These are phyloP conservation scores for Stichodactyla mertensii DNA, from an alignment of 64 coral and sea anemone genomes.

Conservation along the genomic window DNA sequence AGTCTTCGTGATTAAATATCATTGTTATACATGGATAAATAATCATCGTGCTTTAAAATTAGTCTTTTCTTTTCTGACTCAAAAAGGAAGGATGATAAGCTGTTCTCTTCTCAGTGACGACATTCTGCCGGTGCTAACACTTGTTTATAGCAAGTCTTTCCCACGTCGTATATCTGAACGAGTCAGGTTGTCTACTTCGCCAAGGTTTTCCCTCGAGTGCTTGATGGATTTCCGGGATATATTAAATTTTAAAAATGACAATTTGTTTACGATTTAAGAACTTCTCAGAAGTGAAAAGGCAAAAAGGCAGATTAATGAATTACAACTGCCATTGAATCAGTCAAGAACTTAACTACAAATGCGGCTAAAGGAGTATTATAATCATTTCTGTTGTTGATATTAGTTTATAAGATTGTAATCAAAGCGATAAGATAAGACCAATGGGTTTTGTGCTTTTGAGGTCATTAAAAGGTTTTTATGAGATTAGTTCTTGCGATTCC, in stretches of 20 bases:
- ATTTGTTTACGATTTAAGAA: too few relatives aligned
- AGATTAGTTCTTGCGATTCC: not conserved
- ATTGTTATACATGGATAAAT: too few relatives aligned
- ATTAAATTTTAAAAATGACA: not conserved
- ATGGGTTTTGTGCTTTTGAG: not conserved
- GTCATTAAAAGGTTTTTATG: not conserved
- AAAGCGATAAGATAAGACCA: not conserved
- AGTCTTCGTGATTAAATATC: too few relatives aligned
- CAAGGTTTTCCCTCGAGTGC: not conserved
- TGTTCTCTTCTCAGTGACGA: too few relatives aligned
- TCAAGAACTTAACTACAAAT: not conserved
- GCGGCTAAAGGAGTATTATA: not conserved
- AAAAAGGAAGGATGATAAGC: too few relatives aligned
- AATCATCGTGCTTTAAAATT: too few relatives aligned
- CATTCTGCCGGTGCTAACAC: too few relatives aligned
- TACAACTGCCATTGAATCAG: not conserved
- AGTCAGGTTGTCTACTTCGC: not conserved
- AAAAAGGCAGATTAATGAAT: not conserved
- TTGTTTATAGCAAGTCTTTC: too few relatives aligned
- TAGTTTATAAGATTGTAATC: slow-evolving; percentile 1
- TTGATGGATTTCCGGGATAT: not conserved
- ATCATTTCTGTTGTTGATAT: not conserved
- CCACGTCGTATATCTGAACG: too few relatives aligned
- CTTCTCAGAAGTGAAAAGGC: not conserved
- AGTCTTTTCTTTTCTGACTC: too few relatives aligned